These are phyloP conservation scores for Cerastis leucographa DNA, from an alignment of 2,888 invertebrate genomes.

Conservation along the genomic window DNA sequence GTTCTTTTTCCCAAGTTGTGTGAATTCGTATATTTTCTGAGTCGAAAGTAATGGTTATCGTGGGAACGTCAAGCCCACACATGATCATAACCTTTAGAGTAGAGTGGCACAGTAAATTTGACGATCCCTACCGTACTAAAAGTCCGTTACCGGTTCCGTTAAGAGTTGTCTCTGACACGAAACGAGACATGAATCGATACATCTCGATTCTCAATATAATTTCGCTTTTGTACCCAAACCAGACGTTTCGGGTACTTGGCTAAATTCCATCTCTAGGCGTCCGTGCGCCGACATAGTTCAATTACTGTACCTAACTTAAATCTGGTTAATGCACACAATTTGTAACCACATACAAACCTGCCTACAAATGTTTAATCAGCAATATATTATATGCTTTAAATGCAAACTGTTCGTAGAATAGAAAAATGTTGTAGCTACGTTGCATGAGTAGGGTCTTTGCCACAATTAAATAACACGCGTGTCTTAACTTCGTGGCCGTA, in stretches of 20 bases:
- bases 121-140: constrained; percentile 46
- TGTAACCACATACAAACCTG: constrained; percentile 49
- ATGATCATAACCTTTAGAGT: constrained; percentile 46
- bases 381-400: constrained; percentile 41
- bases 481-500: constrained; percentile 19
- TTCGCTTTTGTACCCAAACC: constrained; percentile 31
- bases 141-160: constrained; percentile 36
- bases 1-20: constrained; percentile 6
- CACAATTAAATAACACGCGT: constrained; percentile 41
- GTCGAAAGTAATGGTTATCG: constrained; percentile 43
- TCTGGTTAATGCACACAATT: constrained; percentile 74
- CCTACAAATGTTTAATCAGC: constrained; percentile 44
- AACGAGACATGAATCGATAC: constrained; percentile 46
- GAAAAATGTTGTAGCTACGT: constrained; percentile 20
- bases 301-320: constrained; percentile 68
- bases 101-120: constrained; percentile 43
- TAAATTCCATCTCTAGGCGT: constrained; percentile 71
- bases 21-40: constrained; percentile 27
- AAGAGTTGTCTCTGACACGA: constrained; percentile 28
- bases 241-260: constrained; percentile 72
- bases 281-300: constrained; percentile 65
- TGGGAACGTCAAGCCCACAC: constrained; percentile 39
- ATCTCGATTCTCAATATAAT: constrained; percentile 27
- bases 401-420: constrained; percentile 25
- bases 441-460: constrained; percentile 21